Evolutionary conservation across 1,140 invertebrate genomes (phyloP), one percentile per base, ranked within the genome.

Genomic region (Macrobrachium rosenbergii): DNA sequence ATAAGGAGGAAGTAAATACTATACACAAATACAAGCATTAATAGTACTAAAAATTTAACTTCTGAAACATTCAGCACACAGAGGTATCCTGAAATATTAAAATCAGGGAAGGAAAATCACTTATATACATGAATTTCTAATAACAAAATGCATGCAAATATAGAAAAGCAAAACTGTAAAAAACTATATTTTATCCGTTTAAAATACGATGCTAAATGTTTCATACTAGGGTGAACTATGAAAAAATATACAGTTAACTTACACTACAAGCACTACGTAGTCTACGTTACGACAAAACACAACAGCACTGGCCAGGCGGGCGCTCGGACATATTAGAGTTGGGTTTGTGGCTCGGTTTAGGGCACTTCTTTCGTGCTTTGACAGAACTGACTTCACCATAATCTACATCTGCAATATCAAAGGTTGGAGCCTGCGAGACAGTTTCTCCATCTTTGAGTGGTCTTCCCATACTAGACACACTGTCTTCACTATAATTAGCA

Each of bases 221-320:
- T 37, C 23, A 76, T 76, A 16, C 19, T 37, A 45, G 45, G 43
- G 19, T 43, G 59, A 21, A 45, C 72, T 73, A 82, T 7, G 60
- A 78, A 84, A 67, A 77, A 67, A 21, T 16, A 62, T 64, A 23
- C 76, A 84, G 73, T 84, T 84, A 84, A 73, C 23, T 73, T 23
- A 37, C 59, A 78, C 82, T 84, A 84, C 73, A 84, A 84, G 82
- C 73, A 77, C 73, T 77, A 84, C 45, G 82, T 59, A 78, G 82
- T 77, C 82, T 77, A 81, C 78, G 84, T 87, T 87, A 87, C 59
- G 84, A 81, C 84, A 87, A n/a, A 82, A 87, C 84, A 87, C 84
- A 87, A 87, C 84, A 87, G 84, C 84, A 87, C 67, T 87, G 84
- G 84, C 77, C 78, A 81, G 84, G 84, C 17, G 84, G 72, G 78